A percentile compares a stretch with the other conserved stretches of the same genome.
phyloP scores from a whole-genome alignment of 2,113 vertebrate species.

The Mus spicilegus region DNA sequence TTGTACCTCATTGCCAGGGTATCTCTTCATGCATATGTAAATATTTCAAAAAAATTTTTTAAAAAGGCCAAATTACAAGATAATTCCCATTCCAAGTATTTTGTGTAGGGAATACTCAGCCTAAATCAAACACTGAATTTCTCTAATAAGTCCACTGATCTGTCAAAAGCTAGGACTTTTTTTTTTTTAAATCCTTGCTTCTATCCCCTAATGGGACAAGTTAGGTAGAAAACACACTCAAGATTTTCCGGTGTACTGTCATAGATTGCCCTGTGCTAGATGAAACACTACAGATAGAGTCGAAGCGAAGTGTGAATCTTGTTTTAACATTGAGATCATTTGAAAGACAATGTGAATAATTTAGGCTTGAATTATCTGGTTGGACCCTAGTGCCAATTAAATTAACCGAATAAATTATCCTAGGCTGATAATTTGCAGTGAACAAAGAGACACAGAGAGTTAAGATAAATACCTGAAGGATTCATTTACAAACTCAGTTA shows the following conservation, averaged over 20 bases:
- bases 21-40: background rate
- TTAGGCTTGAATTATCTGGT: slow-evolving; percentile 62
- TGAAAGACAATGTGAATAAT: slow-evolving; percentile 69
- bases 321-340: slow-evolving; percentile 38
- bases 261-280: background rate
- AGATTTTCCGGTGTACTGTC: background rate
- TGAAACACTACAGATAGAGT: background rate
- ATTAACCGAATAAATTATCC: slow-evolving; percentile 63
- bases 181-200: background rate
- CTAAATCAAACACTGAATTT: background rate
- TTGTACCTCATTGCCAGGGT: background rate
- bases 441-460: slow-evolving; percentile 62
- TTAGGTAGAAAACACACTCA: background rate
- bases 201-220: background rate
- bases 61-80: background rate
- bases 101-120: background rate
- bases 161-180: background rate
- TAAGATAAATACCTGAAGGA: slow-evolving; percentile 72
- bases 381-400: slow-evolving; percentile 60
- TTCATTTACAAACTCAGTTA: slow-evolving; percentile 76
- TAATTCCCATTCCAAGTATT: background rate
- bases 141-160: background rate
- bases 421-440: slow-evolving; percentile 54
- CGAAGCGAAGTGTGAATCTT: background rate
- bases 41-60: background rate